Base-by-base conservation (phyloP, 2,888 invertebrate genomes). In the Allygus modestus region DNA sequence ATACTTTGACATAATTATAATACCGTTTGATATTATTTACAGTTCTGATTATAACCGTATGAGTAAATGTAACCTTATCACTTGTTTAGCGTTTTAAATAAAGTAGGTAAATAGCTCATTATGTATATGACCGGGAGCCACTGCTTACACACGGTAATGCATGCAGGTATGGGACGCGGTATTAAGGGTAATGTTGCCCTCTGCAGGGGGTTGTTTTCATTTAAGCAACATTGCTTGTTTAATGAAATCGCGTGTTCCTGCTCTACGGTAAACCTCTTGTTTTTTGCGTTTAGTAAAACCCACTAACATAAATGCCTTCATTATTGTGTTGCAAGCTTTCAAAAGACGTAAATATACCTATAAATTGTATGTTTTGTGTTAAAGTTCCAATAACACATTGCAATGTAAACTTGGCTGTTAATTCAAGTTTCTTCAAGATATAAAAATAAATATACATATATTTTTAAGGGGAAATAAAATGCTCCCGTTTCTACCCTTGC, bases 141-240 rank as follows among this genome's bases (percentile, higher is more conserved):
- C 61, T 61, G 69, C 69, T 33, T 33, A 69, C 33, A 69, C 17
- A 69, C 31, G 71, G 23, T 71, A 71, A 41, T 71, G 17, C 71
- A 71, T 71, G 71, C 71, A 71, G 71, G 71, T 71, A 65, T n/a
- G 65, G 58, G 65, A 65, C 28, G 65, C 26, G 71, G 69, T 33
- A 61, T 69, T 69, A 69, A 69, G 31, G 31, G 71, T 71, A 71
- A 71, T 71, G 71, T 41, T 71, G 31, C 20, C 71, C 71, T 37
- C 71, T 71, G 71, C 71, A 69, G 71, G 71, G 41, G 71, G 71
- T 41, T 71, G 71, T 71, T 71, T 71, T 71, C 71, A 71, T 71
- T 71, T 71, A 71, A 71, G 71, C 37, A 71, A 71, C 71, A 71
- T 71, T 71, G 71, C 71, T 71, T 71, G 41, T 71, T 37, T 71